Evolutionary conservation across 2,888 invertebrate species (phyloP).

Genomic region (Euclidia mi): DNA sequence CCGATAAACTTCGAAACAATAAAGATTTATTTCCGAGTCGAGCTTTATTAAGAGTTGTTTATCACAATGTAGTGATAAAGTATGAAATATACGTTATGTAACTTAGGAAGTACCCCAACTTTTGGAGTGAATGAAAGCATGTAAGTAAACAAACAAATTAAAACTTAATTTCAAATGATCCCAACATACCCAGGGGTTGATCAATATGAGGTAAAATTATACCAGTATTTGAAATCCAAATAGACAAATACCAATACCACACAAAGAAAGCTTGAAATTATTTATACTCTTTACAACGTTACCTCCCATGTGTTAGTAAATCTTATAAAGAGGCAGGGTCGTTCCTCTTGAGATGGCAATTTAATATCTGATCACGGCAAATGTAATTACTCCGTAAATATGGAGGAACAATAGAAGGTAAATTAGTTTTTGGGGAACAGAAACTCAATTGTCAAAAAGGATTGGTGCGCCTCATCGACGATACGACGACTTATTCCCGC

Average conservation of each 20-base stretch:
- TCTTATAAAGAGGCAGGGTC: slow-evolving; percentile 74
- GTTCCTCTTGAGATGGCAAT: slow-evolving; percentile 73
- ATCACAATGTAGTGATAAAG: too few species aligned
- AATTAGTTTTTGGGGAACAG: slow-evolving; percentile 83
- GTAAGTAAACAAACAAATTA: slow-evolving; percentile 8
- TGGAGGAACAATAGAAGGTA: slow-evolving; percentile 84
- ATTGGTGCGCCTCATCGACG: slow-evolving; percentile 68
- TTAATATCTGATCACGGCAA: slow-evolving; percentile 85
- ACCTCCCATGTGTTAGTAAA: slow-evolving; percentile 57
- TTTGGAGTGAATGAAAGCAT: slow-evolving; percentile 5
- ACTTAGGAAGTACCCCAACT: slow-evolving; percentile 3
- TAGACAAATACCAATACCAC: not conserved
- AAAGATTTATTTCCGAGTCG: slow-evolving; percentile 5
- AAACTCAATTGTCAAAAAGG: slow-evolving; percentile 82
- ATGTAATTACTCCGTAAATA: slow-evolving; percentile 85
- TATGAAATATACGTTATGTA: slow-evolving; percentile 1
- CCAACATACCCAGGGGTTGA: slow-evolving; percentile 5
- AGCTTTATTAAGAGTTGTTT: not conserved
- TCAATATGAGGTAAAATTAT: not conserved
- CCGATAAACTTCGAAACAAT: slow-evolving; percentile 8
- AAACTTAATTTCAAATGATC: not conserved
- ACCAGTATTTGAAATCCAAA: not conserved
- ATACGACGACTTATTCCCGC: slow-evolving; percentile 57
- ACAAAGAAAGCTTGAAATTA: slow-evolving; percentile 41
- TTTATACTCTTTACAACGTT: slow-evolving; percentile 49